Percentiles rank a stretch among this genome's conserved stretches.
These are phyloP conservation scores for Lumbricus terrestris DNA, from an alignment of 2,888 invertebrate species.

Conservation along the genomic window DNA sequence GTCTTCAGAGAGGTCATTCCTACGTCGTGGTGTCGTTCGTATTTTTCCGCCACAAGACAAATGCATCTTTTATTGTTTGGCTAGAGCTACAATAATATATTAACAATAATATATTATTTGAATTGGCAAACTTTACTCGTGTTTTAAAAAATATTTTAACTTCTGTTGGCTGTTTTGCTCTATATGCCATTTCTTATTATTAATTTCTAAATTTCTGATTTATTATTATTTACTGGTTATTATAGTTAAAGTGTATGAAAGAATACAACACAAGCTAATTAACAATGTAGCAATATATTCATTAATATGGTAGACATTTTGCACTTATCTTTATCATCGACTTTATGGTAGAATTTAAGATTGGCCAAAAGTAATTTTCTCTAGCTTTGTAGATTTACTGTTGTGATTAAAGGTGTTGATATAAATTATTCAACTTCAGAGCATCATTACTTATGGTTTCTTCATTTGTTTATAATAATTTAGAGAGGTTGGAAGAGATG, in stretches of 20 bases:
- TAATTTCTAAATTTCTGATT: not conserved
- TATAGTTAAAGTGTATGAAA: not conserved
- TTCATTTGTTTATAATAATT: not conserved
- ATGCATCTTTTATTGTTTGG: too few relatives aligned
- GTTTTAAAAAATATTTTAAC: too few relatives aligned
- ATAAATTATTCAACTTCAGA: not conserved
- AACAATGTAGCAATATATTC: not conserved
- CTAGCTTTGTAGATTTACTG: too few relatives aligned
- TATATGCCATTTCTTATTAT: not conserved
- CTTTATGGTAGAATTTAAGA: too few relatives aligned
- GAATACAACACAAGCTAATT: not conserved
- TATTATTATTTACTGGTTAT: too few relatives aligned
- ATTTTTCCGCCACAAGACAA: too few relatives aligned
- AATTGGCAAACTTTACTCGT: too few relatives aligned
- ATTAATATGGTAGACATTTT: not conserved
- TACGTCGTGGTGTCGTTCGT: too few relatives aligned
- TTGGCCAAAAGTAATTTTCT: too few relatives aligned
- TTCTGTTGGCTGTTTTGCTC: too few relatives aligned
- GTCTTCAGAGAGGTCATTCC: too few relatives aligned
- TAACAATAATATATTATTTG: not conserved
- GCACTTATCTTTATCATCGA: too few relatives aligned
- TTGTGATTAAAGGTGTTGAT: not conserved
- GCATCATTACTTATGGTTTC: not conserved
- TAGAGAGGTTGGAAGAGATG: conserved; percentile 76
- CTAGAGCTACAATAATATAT: not conserved